A percentile compares a stretch with the other conserved stretches of the same genome.
Evolutionary conservation across 2,888 invertebrate genomes (phyloP).

Genomic region (Mycalesis mineus): DNA sequence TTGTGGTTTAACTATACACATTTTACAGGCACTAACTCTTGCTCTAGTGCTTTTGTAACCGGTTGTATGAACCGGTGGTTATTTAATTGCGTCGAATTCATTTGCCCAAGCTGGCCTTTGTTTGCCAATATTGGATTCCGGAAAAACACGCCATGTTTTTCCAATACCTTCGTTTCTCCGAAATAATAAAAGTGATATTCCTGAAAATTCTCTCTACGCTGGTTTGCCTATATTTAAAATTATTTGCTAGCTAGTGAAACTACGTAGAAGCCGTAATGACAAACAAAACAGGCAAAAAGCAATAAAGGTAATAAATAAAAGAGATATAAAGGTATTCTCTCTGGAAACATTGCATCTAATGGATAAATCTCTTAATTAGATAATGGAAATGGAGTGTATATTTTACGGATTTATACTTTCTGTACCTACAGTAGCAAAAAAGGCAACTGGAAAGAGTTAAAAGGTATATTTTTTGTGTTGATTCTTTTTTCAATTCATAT

Average conservation of each 20-base stretch:
- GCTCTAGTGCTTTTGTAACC: conserved; percentile 21
- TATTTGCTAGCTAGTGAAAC: neutral
- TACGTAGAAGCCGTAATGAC: neutral
- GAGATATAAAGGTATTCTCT: neutral
- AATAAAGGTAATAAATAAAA: neutral
- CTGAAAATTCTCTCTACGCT: neutral
- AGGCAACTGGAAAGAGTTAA: no score
- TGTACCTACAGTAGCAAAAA: neutral
- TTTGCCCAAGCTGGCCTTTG: conserved; percentile 29
- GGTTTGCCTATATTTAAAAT: neutral
- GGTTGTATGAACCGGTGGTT: conserved; percentile 26
- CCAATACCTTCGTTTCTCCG: conserved; percentile 12
- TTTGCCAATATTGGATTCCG: conserved; percentile 27
- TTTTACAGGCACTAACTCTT: neutral
- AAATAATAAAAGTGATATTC: neutral
- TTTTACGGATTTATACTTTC: neutral
- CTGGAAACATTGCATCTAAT: neutral
- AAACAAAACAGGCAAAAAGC: neutral
- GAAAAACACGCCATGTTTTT: conserved; percentile 30
- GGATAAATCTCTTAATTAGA: neutral
- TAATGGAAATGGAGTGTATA: neutral
- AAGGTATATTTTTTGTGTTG: no score
- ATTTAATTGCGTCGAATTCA: conserved; percentile 31
- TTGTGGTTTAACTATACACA: no score
- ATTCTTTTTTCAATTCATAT: no score